A percentile compares a stretch with the other conserved stretches of the same genome.
phyloP scores from a whole-genome alignment of 2,797 vertebrate genomes.

The Saxicola maurus region DNA sequence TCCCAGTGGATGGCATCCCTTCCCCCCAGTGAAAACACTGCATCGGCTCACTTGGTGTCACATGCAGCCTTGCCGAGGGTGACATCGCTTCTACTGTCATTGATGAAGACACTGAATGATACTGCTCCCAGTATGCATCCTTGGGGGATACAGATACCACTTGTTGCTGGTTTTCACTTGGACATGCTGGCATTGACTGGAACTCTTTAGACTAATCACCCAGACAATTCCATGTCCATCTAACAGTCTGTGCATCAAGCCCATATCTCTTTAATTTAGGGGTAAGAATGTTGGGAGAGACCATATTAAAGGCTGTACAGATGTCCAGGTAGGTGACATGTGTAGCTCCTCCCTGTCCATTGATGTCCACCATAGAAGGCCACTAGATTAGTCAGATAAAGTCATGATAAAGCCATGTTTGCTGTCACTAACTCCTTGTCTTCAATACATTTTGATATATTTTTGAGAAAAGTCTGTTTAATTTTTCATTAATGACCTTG shows the following conservation, averaged over 20 bases:
- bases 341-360: background rate
- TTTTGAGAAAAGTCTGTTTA: background rate
- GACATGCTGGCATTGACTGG: background rate
- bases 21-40: no score
- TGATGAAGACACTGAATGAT: no score
- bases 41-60: no score
- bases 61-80: no score
- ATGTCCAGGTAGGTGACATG: background rate
- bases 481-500: background rate
- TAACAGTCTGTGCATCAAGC: background rate
- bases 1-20: no score
- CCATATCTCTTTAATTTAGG: rapidly evolving
- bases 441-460: background rate
- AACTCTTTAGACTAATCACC: rapidly evolving
- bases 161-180: background rate
- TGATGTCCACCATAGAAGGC: rapidly evolving
- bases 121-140: no score
- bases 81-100: no score
- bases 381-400: background rate
- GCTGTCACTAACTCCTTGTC: background rate
- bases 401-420: background rate
- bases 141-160: background rate
- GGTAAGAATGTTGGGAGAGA: background rate
- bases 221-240: background rate
- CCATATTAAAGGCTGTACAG: background rate